Base-by-base conservation (phyloP, 2,113 vertebrate genomes). In the Plestiodon gilberti region DNA sequence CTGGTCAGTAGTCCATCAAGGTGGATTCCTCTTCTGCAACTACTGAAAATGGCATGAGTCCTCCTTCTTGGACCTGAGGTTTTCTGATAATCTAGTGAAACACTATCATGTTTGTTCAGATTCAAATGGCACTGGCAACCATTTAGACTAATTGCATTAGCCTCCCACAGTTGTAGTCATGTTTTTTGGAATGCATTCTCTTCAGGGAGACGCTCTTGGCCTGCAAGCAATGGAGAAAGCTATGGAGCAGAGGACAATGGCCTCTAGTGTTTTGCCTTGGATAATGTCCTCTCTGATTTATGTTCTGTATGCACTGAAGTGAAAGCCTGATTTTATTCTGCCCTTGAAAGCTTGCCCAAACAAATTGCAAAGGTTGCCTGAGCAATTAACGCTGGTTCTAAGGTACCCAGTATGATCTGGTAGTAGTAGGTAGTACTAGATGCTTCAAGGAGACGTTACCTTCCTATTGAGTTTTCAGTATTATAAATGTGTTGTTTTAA, bases 161-260 rank as follows among this genome's bases (percentile, higher is more conserved):
- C 17, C 18, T 57, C 52, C 43, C 57, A 30, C 17, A 61, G 55
- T 78, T 89, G 89, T 43, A 61, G 18, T 17, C 14, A 69, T 59
- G 3, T 67, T 70, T 73, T 64, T 76, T 80, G 40, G 81, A 86
- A 48, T 86, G 71, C 0, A 25, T 80, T 87, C 43, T 77, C 64
- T 57, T 69, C 17, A 25, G 28, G 61, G 69, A 88, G 55, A 75
- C 87, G 2, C 77, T 4, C 73, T 89, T 85, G 71, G 11, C 78
- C 69, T 90, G 52, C n/a, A 87, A 86, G 38, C 73, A 73, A 43
- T 80, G 62, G 38, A 88, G 82, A 3, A 70, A 59, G 69, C 90
- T 75, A 81, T 71, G 70, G 87, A 35, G 20, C 78, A 43, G 75
- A 78, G 77, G 67, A 88, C 4, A 38, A 14, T 8, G 80, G 79